phyloP scores from a whole-genome alignment of 2,888 invertebrate species.

The Lycia hirtaria region DNA sequence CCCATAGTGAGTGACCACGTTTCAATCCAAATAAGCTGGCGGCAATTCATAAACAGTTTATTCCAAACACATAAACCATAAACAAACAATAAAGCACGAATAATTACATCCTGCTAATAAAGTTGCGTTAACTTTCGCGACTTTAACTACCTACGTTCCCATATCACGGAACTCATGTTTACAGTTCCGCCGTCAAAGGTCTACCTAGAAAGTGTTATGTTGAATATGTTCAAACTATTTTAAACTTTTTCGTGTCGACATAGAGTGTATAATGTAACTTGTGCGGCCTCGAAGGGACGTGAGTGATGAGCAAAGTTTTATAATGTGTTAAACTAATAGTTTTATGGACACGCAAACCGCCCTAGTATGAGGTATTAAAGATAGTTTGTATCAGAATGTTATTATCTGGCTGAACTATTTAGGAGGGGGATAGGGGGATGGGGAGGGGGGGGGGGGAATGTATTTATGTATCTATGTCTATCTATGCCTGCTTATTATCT shows the following conservation, averaged over 20 bases:
- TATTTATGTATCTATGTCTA: no score
- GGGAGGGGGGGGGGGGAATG: no score
- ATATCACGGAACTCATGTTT: conserved; percentile 21
- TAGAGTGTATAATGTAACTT: background rate
- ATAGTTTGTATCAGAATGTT: no score
- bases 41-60: no score
- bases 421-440: no score
- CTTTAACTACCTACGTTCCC: conserved; percentile 15
- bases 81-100: conserved; percentile 3
- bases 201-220: conserved; percentile 1
- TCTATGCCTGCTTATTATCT: no score
- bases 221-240: background rate
- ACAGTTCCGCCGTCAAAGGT: conserved; percentile 13
- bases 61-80: no score
- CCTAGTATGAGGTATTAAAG: no score
- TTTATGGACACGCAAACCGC: conserved; percentile 10
- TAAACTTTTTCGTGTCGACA: background rate
- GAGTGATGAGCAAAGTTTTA: conserved; percentile 4
- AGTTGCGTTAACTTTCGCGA: conserved; percentile 21
- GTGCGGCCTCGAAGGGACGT: background rate
- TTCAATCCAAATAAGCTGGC: no score
- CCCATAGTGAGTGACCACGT: no score
- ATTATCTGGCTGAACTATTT: no score
- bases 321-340: conserved; percentile 4
- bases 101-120: conserved; percentile 1